phyloP scores from a whole-genome alignment of 2,797 vertebrate species.

The Chaetophractus vellerosus region DNA sequence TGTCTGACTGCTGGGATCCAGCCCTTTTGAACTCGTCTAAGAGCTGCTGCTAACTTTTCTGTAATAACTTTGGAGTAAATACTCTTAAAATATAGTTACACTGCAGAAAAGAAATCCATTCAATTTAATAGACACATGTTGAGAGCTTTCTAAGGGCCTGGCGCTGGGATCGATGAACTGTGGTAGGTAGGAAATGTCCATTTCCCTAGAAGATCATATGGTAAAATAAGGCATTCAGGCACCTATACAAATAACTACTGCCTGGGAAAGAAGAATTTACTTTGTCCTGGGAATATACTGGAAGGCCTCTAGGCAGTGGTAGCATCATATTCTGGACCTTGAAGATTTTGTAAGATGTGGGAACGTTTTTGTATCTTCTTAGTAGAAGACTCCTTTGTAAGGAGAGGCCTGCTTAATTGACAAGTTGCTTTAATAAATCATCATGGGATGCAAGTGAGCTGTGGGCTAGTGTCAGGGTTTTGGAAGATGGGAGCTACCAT shows the following conservation, averaged over 20 bases:
- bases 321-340: neutral
- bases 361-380: constrained; percentile 4
- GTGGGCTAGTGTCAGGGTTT: neutral
- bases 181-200: neutral
- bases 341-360: neutral
- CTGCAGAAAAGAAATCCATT: neutral
- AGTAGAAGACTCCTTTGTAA: neutral
- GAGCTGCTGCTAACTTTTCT: neutral
- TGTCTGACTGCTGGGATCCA: neutral
- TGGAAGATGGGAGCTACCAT: constrained; percentile 10
- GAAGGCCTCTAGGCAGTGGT: neutral
- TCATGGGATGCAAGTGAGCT: neutral
- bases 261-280: neutral
- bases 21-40: neutral
- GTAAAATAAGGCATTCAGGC: neutral
- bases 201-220: neutral
- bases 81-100: neutral
- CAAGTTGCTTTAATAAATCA: constrained; percentile 25
- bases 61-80: neutral
- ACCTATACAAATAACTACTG: neutral
- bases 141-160: neutral
- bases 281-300: neutral
- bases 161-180: neutral
- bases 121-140: neutral
- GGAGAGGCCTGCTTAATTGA: neutral